Conservation (phyloP, 2,797 vertebrate species). For the Leuciscus waleckii region DNA sequence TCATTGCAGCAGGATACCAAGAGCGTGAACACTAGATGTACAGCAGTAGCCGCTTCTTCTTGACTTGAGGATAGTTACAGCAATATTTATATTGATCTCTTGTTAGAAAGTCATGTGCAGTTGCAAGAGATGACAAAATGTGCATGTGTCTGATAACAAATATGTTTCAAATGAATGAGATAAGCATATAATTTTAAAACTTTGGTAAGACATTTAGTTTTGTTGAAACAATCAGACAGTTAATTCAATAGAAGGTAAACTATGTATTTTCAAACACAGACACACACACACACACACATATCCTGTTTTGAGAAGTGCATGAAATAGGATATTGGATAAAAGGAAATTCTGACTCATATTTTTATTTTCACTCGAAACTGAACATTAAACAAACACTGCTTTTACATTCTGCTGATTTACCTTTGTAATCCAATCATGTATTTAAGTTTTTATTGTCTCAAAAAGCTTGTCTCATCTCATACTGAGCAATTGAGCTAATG, state of each 20-base stretch:
- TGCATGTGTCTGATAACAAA: background rate
- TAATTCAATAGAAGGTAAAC: background rate
- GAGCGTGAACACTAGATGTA: background rate
- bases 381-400: background rate
- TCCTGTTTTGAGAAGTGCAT: background rate
- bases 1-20: background rate
- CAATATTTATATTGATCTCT: background rate
- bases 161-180: background rate
- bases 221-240: background rate
- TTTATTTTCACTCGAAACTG: background rate
- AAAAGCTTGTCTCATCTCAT: background rate
- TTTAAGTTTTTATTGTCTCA: background rate
- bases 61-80: background rate
- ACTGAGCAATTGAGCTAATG: background rate
- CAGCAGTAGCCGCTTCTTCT: background rate
- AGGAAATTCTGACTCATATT: background rate
- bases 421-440: background rate
- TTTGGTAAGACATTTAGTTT: background rate
- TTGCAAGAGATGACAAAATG: background rate
- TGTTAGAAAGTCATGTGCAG: background rate
- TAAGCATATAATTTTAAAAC: background rate
- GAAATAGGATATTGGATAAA: background rate
- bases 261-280: background rate
- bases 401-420: background rate
- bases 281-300: background rate